Base-by-base conservation (phyloP, 2,113 vertebrate genomes). In the Tylochromis polylepis region DNA sequence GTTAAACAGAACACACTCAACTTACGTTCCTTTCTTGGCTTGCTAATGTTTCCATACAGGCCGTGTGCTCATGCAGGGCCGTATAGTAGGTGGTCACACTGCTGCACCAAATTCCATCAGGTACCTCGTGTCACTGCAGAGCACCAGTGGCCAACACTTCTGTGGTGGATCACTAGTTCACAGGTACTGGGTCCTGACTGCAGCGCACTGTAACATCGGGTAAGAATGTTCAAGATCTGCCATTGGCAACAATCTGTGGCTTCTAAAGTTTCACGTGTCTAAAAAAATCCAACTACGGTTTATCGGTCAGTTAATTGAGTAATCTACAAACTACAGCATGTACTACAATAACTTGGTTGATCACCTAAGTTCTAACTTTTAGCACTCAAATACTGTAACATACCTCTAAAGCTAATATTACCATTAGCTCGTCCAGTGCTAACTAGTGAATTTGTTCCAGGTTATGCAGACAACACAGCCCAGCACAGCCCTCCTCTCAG, bases 141-240 rank as follows among this genome's bases (percentile, higher is more conserved):
- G 91, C 87, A 93, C 86, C 14, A 90, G 91, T 8, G 95, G 97
- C 8, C 93, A 95, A 51, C 97, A 97, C 88, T 97, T 97, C 92
- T 98, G 97, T 2, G 97, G 97, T 0, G 97, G 97, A 20, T 97
- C 97, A 1, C 67, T 98, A 87, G 96, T 98, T 92, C 97, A 96
- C 93, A 92, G 86, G 60, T 96, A 92, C 87, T 98, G 97, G 97
- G 97, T 98, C 91, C 89, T 98, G 85, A 98, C 98, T 0, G 97
- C 97, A 11, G 98, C 97, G 6, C 97, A 98, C 84, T 98, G 97
- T 93, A 97, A 96, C 89, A 93, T 94, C 1, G 94, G 96, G 97
- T 97, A 94, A 96, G 96, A 81, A 8, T 43, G 15, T n/a, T 55
- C 36, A 78, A 24, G 9, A n/a, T 22, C 18, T 7, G 24, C 27